A percentile compares a stretch with the other conserved stretches of the same genome.
phyloP scores from a whole-genome alignment of 2,888 invertebrate genomes.

The Beris chalybata region DNA sequence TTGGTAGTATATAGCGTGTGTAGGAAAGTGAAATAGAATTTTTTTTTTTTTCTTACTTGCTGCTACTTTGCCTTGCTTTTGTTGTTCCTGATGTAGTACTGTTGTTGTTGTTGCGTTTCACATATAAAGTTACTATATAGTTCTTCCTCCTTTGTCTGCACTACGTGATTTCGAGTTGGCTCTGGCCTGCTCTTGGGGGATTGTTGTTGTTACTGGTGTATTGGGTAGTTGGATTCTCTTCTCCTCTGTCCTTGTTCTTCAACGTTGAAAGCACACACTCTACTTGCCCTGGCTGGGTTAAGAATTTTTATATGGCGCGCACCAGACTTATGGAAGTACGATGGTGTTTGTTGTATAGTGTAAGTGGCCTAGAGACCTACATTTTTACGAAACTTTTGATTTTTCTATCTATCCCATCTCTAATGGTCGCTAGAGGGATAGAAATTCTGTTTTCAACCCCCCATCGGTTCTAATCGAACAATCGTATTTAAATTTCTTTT shows the following conservation, averaged over 20 bases:
- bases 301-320: constrained; percentile 27
- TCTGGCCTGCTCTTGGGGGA: constrained; percentile 5
- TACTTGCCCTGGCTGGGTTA: constrained; percentile 24
- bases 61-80: constrained; percentile 18
- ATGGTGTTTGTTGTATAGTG: constrained; percentile 29
- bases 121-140: constrained; percentile 8
- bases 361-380: constrained; percentile 42
- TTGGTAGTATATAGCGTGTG: too few species aligned
- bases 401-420: constrained; percentile 31
- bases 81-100: not conserved
- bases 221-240: not conserved
- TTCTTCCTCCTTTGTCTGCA: constrained; percentile 13
- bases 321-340: constrained; percentile 15
- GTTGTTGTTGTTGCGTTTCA: constrained; percentile 1
- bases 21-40: constrained; percentile 8
- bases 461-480: too few species aligned
- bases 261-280: constrained; percentile 15
- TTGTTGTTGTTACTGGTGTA: not conserved
- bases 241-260: constrained; percentile 30
- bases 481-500: too few species aligned
- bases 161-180: constrained; percentile 1
- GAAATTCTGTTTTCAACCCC: too few species aligned
- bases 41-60: constrained; percentile 2
- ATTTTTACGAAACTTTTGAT: constrained; percentile 37
- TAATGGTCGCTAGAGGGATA: too few species aligned